Evolutionary conservation across 2,888 invertebrate genomes (phyloP), one percentile per base, ranked within the genome.

Genomic region (Gerris lacustris): DNA sequence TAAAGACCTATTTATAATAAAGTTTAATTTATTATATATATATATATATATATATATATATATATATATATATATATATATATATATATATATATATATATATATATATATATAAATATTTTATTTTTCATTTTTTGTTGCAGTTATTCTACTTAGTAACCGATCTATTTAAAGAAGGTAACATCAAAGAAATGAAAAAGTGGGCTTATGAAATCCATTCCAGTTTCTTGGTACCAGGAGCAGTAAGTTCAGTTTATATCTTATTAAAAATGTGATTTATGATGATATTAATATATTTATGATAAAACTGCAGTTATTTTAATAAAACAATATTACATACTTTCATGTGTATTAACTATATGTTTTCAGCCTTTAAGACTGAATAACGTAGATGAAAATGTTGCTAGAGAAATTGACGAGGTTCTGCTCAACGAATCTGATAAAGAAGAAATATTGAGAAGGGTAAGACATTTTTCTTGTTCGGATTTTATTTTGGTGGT

Each of bases 121-220:
- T n/a, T 55, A 55, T 55, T 55, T 5, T 55, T 55, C 1, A 31
- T 31, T 31, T 62, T 74, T 72, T 74, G 74, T 82, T 81, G 7
- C 78, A 85, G 86, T 83, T 89, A 75, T 91, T 99, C 82, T 94
- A 96, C 81, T 86, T 97, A 76, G 87, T 98, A 79, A 94, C 96
- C 73, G 94, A 95, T 80, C 84, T 91, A 70, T 97, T 92, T 83
- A 92, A 92, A 78, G 86, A 89, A 77, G 93, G 92, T 69, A 88
- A 88, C 76, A 84, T 87, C 70, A 91, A 92, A 82, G 96, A 98
- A 79, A 91, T 97, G 87, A 87, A 94, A 71, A 93, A 96, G 80
- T 99, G 98, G 97, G 97, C 97, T 5, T 98, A 97, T 83, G 98
- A 99, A 85, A 95, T 98, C 79, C 95, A 96, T 82, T 96, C 96